Evolutionary conservation across 2,888 invertebrate species (phyloP).

Genomic region (Doris montereyensis): DNA sequence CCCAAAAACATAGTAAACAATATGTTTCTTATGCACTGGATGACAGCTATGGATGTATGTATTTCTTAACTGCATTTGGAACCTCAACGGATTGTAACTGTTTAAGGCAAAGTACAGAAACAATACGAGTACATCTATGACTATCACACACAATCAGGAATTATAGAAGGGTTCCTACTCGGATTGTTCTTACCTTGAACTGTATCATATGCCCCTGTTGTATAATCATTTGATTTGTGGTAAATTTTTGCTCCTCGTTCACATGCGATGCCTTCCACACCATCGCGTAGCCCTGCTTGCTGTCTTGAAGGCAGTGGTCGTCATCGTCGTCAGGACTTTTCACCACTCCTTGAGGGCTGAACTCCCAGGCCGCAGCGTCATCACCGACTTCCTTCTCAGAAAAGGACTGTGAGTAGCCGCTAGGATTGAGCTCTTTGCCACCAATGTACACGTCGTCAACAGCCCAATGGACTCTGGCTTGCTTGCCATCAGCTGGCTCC

Average conservation of each 20-base stretch:
- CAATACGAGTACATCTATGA: no score
- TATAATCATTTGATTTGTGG: constrained; percentile 72
- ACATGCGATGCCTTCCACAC: constrained; percentile 56
- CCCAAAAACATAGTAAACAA: no score
- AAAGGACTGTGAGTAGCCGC: constrained; percentile 66
- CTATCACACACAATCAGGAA: no score
- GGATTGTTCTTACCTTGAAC: constrained; percentile 71
- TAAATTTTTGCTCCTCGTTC: constrained; percentile 61
- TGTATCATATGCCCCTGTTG: constrained; percentile 72
- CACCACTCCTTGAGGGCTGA: constrained; percentile 63
- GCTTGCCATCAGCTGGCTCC: constrained; percentile 53
- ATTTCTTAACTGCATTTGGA: no score
- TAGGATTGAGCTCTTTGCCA: constrained; percentile 72
- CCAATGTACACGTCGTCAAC: constrained; percentile 73
- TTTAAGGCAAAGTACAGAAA: no score
- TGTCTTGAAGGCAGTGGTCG: constrained; percentile 1
- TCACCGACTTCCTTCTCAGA: constrained; percentile 45
- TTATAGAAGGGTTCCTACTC: no score
- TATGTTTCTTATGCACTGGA: no score
- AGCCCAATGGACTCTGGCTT: constrained; percentile 67
- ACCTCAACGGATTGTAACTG: no score
- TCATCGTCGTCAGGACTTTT: constrained; percentile 46
- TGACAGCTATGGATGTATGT: no score
- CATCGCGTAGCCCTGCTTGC: constrained; percentile 48
- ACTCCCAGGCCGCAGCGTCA: constrained; percentile 63